Evolutionary conservation across 2,888 invertebrate genomes (phyloP).

Genomic region (Agrochola litura): DNA sequence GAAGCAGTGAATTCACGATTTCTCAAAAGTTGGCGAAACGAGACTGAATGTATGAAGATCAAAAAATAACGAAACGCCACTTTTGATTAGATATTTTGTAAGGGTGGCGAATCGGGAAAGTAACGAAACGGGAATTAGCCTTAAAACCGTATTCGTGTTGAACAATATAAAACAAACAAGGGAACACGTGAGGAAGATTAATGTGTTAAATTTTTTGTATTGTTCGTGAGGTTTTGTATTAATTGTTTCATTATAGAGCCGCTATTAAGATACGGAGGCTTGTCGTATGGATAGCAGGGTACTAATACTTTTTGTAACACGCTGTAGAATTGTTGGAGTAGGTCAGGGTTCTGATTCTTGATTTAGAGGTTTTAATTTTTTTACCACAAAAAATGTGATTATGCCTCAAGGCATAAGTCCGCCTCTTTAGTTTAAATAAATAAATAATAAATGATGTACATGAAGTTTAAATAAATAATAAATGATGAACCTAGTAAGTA

Average conservation of each 20-base stretch:
- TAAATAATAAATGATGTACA: neutral
- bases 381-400: neutral
- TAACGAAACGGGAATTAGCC: neutral
- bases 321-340: conserved; percentile 47
- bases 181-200: conserved; percentile 83
- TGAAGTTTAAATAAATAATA: neutral
- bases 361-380: neutral
- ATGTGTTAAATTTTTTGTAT: conserved; percentile 67
- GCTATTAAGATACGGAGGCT: conserved; percentile 79
- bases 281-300: conserved; percentile 64
- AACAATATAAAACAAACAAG: conserved; percentile 83
- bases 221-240: conserved; percentile 76
- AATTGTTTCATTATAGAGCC: conserved; percentile 84
- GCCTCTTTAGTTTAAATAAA: neutral
- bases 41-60: neutral
- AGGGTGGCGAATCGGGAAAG: neutral
- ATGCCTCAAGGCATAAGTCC: neutral
- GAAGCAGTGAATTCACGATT: neutral
- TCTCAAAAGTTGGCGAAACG: neutral
- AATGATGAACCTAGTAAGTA: neutral
- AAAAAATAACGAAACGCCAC: neutral
- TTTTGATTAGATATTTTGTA: no score
- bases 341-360: conserved; percentile 38
- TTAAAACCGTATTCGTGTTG: conserved; percentile 80
- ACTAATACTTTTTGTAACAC: conserved; percentile 68